Evolutionary conservation across 2,888 invertebrate genomes (phyloP), one percentile per base, ranked within the genome.

Genomic region (Polymixis flavicincta): DNA sequence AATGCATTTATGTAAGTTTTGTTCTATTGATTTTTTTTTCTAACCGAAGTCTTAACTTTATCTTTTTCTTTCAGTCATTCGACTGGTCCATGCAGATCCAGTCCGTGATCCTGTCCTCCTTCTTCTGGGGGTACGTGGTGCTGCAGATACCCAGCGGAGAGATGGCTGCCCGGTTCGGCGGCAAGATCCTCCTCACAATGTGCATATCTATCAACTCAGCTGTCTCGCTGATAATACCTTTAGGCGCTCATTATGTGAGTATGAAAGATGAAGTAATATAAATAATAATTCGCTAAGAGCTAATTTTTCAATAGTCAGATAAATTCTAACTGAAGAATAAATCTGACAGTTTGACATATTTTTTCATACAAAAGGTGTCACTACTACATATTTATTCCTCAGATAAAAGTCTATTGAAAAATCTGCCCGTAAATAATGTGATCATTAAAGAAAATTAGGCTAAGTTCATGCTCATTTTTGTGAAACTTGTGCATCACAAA

Each of bases 61-160:
- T 37, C 3, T 45, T 0, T 45, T 11, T 14, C 14, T 52, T 64
- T 17, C 90, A 95, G 95, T 83, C 93, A 0, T 96, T 95, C 87
- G 91, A 97, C 45, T 98, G 98, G 98, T 92, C 93, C 65, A 93
- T 97, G 61, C 91, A 96, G 32, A 92, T 84, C 0, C 97, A 96
- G 87, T 95, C 95, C 67, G 88, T 96, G 54, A 94, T 97, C 57
- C 90, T 97, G 7, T 97, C 97, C 4, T 97, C 97, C 0, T 97
- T 97, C 90, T 97, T 97, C 91, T 97, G 97, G 97, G 97, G 97
- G 0, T 98, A 98, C 92, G 96, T 98, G 0, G 89, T 97, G 17
- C 97, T 97, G 45, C 98, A 98, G 92, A 94, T 97, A 22, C 97
- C 97, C 0, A 97, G 97, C 0, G 98, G 98, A 0, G 97, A 97